Evolutionary conservation across 2,113 vertebrate genomes (phyloP).

Genomic region (Chauna torquata): DNA sequence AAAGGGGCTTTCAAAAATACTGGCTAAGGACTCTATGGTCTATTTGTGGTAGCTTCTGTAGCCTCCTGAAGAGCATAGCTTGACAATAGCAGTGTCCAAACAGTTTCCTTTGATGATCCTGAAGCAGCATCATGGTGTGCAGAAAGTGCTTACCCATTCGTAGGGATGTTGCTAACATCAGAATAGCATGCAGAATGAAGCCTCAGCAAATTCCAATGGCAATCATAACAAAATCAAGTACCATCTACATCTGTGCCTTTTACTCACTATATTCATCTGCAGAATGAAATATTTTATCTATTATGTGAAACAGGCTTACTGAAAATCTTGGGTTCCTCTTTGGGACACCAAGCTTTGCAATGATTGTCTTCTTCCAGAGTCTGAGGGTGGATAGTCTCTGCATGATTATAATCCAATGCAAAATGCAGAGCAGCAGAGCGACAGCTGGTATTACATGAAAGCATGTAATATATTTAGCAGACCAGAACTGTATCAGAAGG

Average conservation of each 20-base stretch:
- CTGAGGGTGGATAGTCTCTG: neutral
- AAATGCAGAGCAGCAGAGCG: neutral
- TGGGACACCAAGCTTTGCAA: neutral
- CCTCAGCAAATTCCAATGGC: too few species aligned
- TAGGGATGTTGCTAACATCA: neutral
- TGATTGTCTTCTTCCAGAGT: neutral
- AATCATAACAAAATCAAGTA: neutral
- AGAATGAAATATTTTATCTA: neutral
- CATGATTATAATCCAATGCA: accelerated
- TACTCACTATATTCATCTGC: neutral
- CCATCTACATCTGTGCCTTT: neutral
- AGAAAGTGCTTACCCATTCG: neutral
- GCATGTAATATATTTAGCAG: neutral
- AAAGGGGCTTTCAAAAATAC: neutral
- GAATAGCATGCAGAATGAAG: accelerated
- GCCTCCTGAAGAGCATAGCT: neutral
- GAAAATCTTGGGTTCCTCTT: neutral
- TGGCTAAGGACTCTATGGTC: neutral
- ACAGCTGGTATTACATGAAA: accelerated
- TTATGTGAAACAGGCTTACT: neutral
- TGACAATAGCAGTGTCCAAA: neutral
- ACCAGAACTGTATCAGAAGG: neutral
- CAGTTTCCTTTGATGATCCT: neutral
- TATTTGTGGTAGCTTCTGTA: neutral
- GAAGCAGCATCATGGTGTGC: accelerated